A percentile compares a stretch with the other conserved stretches of the same genome.
These are phyloP conservation scores for Mormoops blainvillei DNA, from an alignment of 2,113 vertebrate species.

Conservation along the genomic window DNA sequence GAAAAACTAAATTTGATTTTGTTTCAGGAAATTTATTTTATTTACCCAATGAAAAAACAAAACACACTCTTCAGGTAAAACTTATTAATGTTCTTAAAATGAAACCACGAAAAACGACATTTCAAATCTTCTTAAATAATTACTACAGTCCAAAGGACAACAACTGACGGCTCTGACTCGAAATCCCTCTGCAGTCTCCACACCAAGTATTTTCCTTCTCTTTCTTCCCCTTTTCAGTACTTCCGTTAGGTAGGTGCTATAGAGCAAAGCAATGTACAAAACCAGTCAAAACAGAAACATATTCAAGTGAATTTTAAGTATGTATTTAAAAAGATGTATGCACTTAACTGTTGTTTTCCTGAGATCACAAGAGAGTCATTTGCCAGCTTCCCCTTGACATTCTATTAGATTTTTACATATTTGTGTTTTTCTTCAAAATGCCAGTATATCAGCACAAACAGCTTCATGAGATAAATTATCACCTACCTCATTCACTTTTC, in stretches of 20 bases:
- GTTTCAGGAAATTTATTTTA: not conserved
- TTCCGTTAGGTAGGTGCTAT: conserved; percentile 37
- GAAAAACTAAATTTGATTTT: not conserved
- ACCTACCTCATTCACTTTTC: not conserved
- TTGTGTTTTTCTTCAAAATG: conserved; percentile 36
- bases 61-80: not conserved
- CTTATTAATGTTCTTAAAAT: conserved; percentile 3
- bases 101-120: not conserved
- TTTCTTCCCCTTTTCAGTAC: not conserved
- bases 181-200: not conserved
- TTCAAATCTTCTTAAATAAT: conserved; percentile 8
- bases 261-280: not conserved
- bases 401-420: conserved; percentile 6
- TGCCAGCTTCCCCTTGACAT: not conserved
- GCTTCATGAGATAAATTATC: conserved; percentile 3
- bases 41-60: not conserved
- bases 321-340: not conserved
- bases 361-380: conserved; percentile 12
- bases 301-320: not conserved
- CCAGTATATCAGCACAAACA: conserved; percentile 36
- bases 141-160: not conserved
- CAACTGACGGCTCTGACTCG: not conserved
- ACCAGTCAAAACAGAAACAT: conserved; percentile 43
- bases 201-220: not conserved
- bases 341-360: conserved; percentile 39